These are phyloP conservation scores for Eueides isabella DNA, from an alignment of 1,140 invertebrate species.

Conservation along the genomic window DNA sequence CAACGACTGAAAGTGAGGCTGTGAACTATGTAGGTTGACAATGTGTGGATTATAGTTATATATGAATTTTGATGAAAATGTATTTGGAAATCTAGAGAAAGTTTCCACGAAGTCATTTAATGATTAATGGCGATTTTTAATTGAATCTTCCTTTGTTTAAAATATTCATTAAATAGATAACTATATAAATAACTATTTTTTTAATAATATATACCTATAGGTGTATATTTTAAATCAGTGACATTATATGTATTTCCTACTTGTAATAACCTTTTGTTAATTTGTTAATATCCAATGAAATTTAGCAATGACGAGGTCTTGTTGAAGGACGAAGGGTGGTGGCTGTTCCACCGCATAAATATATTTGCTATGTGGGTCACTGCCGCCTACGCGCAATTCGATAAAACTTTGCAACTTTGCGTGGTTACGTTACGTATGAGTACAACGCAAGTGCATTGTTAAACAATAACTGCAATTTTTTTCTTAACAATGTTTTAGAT, in stretches of 20 bases:
- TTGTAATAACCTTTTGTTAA: neutral
- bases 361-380: conserved; percentile 71
- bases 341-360: conserved; percentile 57
- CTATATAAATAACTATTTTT: neutral
- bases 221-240: neutral
- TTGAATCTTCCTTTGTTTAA: too few species aligned
- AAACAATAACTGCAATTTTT: neutral
- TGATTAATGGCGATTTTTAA: neutral
- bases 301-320: conserved; percentile 43
- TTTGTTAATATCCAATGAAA: conserved; percentile 16
- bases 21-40: conserved; percentile 41
- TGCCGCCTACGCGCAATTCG: conserved; percentile 74
- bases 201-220: neutral
- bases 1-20: conserved; percentile 46
- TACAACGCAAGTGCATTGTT: neutral
- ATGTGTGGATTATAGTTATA: neutral
- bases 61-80: neutral
- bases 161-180: neutral
- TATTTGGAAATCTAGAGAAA: neutral
- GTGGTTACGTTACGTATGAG: conserved; percentile 17
- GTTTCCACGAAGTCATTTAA: neutral
- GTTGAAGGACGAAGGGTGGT: conserved; percentile 58
- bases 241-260: neutral
- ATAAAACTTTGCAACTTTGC: conserved; percentile 66
- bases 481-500: neutral